Evolutionary conservation across 2,113 vertebrate genomes (phyloP), one percentile per base, ranked within the genome.

Genomic region (Forbesichthys papilliferus): DNA sequence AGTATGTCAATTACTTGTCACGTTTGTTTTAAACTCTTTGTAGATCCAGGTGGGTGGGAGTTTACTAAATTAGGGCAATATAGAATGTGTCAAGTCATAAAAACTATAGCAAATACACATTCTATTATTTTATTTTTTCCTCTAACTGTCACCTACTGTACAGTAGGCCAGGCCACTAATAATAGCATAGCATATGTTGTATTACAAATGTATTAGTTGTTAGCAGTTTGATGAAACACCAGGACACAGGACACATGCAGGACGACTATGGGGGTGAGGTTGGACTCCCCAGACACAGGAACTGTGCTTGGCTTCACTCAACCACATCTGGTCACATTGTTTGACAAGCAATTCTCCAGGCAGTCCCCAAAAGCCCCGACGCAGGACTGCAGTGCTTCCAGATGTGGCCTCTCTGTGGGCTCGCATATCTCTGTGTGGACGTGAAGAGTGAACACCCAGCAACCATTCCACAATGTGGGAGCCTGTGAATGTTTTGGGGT

Each of bases 311-410:
- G 71, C 78, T 69, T 8, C 1, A 27, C n/a, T 60, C 62, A 8
- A 65, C 48, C 57, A 64, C 71, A 67, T 62, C 66, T 74, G 84
- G 82, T 64, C 68, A 59, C 61, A 48, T 61, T 86, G 87, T 90
- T 88, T 88, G 87, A 88, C 75, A 72, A 82, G 76, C 65, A 16
- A 6, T 68, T 87, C 87, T 87, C 84, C 68, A 67, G 80, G 67
- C 70, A 61, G 68, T 68, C 77, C 71, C 75, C 76, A 73, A 74
- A 79, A 80, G 54, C 57, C 77, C 73, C 68, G 84, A 69, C 55
- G 67, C 74, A 80, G 64, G 73, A 71, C 60, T 53, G 66, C 81
- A 86, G 74, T 79, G 78, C 74, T 89, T 89, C 89, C 90, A 92
- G 90, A 92, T 91, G 90, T 86, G 83, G 66, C 69, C 76, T 18